Evolutionary conservation across 1,140 invertebrate genomes (phyloP).

Genomic region (Diorhabda elongata): DNA sequence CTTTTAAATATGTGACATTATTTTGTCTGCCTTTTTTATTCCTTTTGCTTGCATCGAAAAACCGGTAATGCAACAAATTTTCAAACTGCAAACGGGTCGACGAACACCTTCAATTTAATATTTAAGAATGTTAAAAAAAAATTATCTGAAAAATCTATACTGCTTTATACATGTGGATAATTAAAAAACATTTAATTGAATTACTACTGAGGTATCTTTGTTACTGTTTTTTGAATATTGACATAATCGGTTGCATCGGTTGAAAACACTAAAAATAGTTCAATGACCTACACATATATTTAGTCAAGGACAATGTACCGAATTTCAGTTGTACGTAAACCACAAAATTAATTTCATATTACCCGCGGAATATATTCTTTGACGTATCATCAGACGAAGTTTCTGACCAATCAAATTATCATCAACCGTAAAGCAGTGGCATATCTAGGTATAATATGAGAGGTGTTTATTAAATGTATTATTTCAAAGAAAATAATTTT

Average conservation of each 20-base stretch:
- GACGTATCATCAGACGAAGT: not conserved
- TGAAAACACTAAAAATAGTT: constrained; percentile 17
- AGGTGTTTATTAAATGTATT: not conserved
- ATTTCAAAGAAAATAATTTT: not conserved
- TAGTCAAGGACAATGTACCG: constrained; percentile 15
- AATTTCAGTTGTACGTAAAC: constrained; percentile 9
- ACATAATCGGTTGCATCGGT: constrained; percentile 7
- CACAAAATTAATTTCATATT: constrained; percentile 13
- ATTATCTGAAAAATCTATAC: too few species aligned
- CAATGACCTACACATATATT: constrained; percentile 17
- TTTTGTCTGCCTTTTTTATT: too few species aligned
- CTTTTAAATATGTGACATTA: too few species aligned
- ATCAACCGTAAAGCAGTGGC: not conserved
- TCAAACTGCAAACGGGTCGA: too few species aligned
- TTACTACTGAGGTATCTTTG: not conserved
- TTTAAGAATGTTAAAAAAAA: too few species aligned
- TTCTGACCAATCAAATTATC: constrained; percentile 7
- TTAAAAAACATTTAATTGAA: not conserved
- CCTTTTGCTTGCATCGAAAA: too few species aligned
- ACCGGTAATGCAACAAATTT: too few species aligned
- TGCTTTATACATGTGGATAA: too few species aligned
- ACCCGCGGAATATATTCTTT: constrained; percentile 12
- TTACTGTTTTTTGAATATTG: constrained; percentile 5
- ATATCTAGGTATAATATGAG: not conserved
- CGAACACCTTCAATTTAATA: too few species aligned